These are phyloP conservation scores for Cepaea nemoralis DNA, from an alignment of 1,140 invertebrate species.

Conservation along the genomic window DNA sequence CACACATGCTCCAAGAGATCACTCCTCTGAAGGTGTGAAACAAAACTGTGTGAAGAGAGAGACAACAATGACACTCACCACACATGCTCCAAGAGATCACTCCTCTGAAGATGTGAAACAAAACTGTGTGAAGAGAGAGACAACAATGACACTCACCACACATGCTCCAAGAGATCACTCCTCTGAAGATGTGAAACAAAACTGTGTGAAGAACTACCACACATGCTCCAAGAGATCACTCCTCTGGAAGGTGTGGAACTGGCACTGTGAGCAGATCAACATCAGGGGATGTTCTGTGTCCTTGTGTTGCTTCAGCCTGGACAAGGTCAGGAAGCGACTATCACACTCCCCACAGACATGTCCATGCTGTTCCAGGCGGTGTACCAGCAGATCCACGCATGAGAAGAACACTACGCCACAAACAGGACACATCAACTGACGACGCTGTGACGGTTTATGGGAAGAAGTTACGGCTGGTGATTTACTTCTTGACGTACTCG, in stretches of 20 bases:
- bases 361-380: constrained; percentile 32
- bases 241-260: constrained; percentile 18
- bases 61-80: too few species aligned
- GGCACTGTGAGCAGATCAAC: constrained; percentile 14
- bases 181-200: too few species aligned
- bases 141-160: too few species aligned
- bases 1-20: too few species aligned
- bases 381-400: constrained; percentile 30
- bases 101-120: too few species aligned
- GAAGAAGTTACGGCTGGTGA: not conserved
- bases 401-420: constrained; percentile 22
- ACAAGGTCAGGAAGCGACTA: constrained; percentile 12
- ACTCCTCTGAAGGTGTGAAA: too few species aligned
- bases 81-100: too few species aligned
- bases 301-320: constrained; percentile 23
- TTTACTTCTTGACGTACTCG: not conserved
- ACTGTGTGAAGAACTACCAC: constrained; percentile 2
- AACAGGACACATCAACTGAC: not conserved
- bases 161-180: too few species aligned
- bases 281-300: constrained; percentile 19
- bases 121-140: too few species aligned
- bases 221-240: not conserved
- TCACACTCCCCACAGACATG: constrained; percentile 37
- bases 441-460: not conserved
- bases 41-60: too few species aligned